Conservation (phyloP, 2,113 vertebrate species). For the Chrysemys picta region DNA sequence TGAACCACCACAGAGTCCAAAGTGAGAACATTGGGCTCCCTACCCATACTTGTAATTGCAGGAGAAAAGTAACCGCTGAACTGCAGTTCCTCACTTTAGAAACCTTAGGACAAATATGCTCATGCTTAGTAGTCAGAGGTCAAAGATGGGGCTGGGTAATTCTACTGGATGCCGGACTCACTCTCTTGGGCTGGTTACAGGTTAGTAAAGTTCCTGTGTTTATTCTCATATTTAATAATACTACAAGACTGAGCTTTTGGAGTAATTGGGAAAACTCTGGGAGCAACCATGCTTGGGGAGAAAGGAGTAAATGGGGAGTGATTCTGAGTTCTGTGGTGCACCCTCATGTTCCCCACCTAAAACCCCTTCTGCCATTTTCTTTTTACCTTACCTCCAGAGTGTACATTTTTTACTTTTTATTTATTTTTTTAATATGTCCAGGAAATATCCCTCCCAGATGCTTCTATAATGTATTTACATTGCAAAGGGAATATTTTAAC, state of each 20-base stretch:
- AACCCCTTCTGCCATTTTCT: slow-evolving; percentile 66
- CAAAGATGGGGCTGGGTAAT: neutral
- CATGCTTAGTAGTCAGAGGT: neutral
- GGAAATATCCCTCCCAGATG: slow-evolving; percentile 56
- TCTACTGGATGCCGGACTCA: neutral
- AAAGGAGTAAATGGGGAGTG: slow-evolving; percentile 18
- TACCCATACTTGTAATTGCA: neutral
- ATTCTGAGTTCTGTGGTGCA: slow-evolving; percentile 60
- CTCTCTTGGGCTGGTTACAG: neutral
- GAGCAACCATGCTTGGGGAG: slow-evolving; percentile 30
- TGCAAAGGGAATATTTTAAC: slow-evolving; percentile 33
- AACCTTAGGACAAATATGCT: neutral
- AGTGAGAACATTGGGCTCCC: neutral
- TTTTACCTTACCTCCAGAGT: slow-evolving; percentile 68
- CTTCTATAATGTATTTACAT: slow-evolving; percentile 49
- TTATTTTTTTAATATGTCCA: slow-evolving; percentile 27
- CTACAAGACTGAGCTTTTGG: slow-evolving; percentile 36
- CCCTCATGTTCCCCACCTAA: slow-evolving; percentile 56
- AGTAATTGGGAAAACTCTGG: slow-evolving; percentile 26
- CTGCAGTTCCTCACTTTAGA: neutral
- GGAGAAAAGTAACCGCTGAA: neutral
- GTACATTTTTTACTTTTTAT: neutral
- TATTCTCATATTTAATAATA: slow-evolving; percentile 31
- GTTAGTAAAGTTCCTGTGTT: neutral
- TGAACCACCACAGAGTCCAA: neutral